phyloP scores from a whole-genome alignment of 2,797 vertebrate species.

The Cossypha caffra region DNA sequence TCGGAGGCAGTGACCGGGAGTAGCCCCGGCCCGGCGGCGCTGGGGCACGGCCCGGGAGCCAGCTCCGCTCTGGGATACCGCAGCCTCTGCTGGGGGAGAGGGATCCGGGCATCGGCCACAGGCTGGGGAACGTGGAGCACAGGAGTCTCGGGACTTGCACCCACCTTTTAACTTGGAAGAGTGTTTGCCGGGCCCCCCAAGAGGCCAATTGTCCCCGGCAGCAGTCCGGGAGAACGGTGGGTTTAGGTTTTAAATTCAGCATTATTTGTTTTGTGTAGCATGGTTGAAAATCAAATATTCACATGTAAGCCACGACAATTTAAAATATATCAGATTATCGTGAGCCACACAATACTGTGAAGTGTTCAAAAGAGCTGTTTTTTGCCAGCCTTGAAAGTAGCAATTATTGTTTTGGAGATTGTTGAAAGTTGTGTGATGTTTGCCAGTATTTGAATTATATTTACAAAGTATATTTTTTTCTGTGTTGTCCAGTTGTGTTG shows the following conservation, averaged over 20 bases:
- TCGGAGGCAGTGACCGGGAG: slow-evolving; percentile 73
- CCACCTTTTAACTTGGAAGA: not conserved
- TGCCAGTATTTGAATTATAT: not conserved
- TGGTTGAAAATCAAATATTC: not conserved
- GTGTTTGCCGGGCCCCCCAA: accelerated
- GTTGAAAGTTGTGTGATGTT: not conserved
- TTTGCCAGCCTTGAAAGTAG: not conserved
- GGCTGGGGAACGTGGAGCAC: not conserved
- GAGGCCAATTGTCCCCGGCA: accelerated
- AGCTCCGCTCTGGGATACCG: not conserved
- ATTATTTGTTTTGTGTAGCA: not conserved
- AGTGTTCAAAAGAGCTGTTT: not conserved
- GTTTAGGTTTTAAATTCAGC: not conserved
- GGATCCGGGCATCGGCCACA: not conserved
- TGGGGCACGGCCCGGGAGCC: slow-evolving; percentile 55
- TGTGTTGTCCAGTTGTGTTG: not conserved
- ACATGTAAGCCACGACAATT: accelerated
- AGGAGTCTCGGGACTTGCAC: not conserved
- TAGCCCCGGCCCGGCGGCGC: slow-evolving; percentile 74
- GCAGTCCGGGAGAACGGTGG: accelerated
- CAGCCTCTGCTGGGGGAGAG: slow-evolving; percentile 49
- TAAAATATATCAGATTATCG: not conserved
- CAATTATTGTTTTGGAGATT: not conserved
- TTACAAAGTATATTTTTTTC: not conserved
- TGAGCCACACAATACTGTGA: not conserved